Conservation (phyloP, 2,888 invertebrate species). For the Chironomus riparius region DNA sequence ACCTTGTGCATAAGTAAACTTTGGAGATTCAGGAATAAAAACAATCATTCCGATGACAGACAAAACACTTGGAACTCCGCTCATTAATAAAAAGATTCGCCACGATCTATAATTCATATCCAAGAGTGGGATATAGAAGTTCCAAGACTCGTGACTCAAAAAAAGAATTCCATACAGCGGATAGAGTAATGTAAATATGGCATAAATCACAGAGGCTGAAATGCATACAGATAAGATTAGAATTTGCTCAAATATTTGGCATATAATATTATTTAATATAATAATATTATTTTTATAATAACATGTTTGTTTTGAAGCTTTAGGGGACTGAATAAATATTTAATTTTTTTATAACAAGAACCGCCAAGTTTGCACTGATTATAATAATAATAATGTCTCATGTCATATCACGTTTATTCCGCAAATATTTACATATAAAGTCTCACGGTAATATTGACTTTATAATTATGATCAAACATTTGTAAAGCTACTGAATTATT, state of each 20-base stretch:
- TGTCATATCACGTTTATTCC: no score
- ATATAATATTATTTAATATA: no score
- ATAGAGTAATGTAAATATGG: neutral
- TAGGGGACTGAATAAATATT: neutral
- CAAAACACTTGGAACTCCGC: conserved; percentile 29
- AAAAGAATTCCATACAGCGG: conserved; percentile 35
- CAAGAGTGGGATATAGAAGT: conserved; percentile 11
- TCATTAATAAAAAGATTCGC: conserved; percentile 30
- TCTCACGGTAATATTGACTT: neutral
- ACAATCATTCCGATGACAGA: conserved; percentile 27
- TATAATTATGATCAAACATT: neutral
- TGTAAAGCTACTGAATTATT: neutral
- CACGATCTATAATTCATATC: conserved; percentile 29
- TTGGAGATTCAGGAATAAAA: conserved; percentile 30
- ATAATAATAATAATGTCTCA: neutral
- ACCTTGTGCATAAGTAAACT: conserved; percentile 29
- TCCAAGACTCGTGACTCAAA: neutral
- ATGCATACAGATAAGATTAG: neutral
- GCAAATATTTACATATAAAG: no score
- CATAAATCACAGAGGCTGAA: neutral
- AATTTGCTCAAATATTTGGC: neutral
- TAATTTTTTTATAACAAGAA: no score
- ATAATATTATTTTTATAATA: neutral
- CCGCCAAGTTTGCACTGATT: neutral
- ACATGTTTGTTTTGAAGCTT: neutral